Base-by-base conservation (phyloP, 2,113 vertebrate genomes). In the Hydrolagus affinis region DNA sequence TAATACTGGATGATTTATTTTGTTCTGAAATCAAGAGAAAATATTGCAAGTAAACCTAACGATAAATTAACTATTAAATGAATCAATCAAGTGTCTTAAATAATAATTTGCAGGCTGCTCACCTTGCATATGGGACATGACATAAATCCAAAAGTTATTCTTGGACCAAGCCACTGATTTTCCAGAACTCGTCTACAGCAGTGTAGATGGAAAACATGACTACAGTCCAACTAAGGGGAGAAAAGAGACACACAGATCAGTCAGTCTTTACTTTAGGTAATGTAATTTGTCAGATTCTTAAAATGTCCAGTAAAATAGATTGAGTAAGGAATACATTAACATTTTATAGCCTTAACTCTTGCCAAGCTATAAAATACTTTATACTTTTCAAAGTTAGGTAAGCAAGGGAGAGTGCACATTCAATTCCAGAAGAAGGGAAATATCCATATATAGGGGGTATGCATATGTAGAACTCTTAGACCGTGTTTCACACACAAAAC, bases 51-150 rank as follows among this genome's bases (percentile, higher is more conserved):
- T 28, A 78, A 17, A 17, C 2, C 3, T 30, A 4, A 11, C 15
- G 6, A 78, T 72, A 14, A 72, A 59, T 28, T 9, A 56, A 86
- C 74, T 85, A 64, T n/a, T 73, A 68, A 7, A 71, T 71, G 62
- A 28, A 11, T 56, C 30, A 83, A 28, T 19, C 15, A 59, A 77
- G 56, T 12, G 44, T 57, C 11, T 57, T 32, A 1, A 14, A 70
- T 30, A 74, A 15, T 9, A 75, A n/a, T 76, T n/a, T 19, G n/a
- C 44, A 72, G 23, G 56, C 73, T 66, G 70, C 87, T 89, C 90
- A 99, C 98, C 96, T 99, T 99, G 91, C 98, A 99, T 88, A 99
- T 99, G 44, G 98, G 97, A 92, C 98, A 99, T 86, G 95, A 93
- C 96, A 99, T 99, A 90, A 99, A 99, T 11, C 98, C 98, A 62